Base-by-base conservation (phyloP, 2,113 vertebrate species). In the Eira barbara region DNA sequence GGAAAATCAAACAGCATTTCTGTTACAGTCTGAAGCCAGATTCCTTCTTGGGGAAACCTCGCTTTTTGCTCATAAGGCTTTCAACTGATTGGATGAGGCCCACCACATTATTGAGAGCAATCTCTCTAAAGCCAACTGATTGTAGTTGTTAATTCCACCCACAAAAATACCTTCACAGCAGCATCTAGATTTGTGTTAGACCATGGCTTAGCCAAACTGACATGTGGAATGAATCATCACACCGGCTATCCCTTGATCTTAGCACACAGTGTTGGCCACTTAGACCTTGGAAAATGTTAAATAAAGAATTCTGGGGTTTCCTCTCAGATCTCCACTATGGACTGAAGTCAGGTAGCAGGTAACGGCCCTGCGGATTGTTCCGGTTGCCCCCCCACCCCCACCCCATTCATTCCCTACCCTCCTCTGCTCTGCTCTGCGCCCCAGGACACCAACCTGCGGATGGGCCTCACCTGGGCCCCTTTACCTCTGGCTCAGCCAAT, bases 1-100 rank as follows among this genome's bases (percentile, higher is more conserved):
- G 6, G 29, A 74, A 49, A 36, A 34, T 96, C 55, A 59, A 52
- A 12, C 20, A 9, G 27, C 42, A 23, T 39, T 88, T 47, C 55
- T 49, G 21, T 12, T 71, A 11, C 3, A 55, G 5, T 69, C 47
- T 45, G 7, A 78, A 45, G 83, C 67, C 82, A 27, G 74, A 63
- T 93, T 55, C 23, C 71, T 81, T 84, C 93, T 49, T 67, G 47
- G n/a, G 80, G 47, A 63, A 90, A 47, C 21, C 39, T 76, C 39
- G 13, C 17, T 13, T 2, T 80, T 85, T 47, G 69, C 39, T 71
- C 25, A 15, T 34, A 27, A 21, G 7, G 10, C 65, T 39, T 80
- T 61, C 87, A 27, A 3, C 63, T 79, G 36, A 65, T 84, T 57
- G 31, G 23, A 65, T 17, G 45, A 63, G 36, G 27, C 76, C 61